phyloP scores from a whole-genome alignment of 2,797 vertebrate genomes.

The Trachops cirrhosus region DNA sequence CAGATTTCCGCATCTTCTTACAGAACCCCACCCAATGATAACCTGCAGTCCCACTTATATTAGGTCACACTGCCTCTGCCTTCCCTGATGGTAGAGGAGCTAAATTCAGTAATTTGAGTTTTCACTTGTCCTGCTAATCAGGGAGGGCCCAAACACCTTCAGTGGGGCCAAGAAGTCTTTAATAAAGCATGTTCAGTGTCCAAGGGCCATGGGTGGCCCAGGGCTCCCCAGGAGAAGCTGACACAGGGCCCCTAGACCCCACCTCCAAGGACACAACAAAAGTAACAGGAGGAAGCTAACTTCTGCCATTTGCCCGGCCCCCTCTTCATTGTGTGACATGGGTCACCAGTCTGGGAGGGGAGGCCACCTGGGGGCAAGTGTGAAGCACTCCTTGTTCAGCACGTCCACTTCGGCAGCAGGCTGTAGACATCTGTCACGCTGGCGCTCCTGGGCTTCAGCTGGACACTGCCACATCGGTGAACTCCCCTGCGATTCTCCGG shows the following conservation, averaged over 20 bases:
- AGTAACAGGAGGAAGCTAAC: not conserved
- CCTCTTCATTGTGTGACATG: not conserved
- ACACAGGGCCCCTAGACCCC: not conserved
- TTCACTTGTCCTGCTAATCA: not conserved
- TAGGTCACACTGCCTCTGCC: not conserved
- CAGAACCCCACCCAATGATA: not conserved
- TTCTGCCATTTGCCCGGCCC: not conserved
- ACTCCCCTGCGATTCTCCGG: not conserved
- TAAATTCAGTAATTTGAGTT: not conserved
- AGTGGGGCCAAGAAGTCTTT: not conserved
- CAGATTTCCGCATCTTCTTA: not conserved
- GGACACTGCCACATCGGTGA: not conserved
- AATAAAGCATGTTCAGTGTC: not conserved
- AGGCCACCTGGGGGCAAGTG: not conserved
- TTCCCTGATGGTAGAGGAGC: not conserved
- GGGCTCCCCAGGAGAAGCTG: not conserved
- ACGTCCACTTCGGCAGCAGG: not conserved
- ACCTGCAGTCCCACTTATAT: not conserved
- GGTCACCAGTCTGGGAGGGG: not conserved
- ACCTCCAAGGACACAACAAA: not conserved
- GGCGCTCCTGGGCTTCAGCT: not conserved
- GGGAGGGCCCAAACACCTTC: not conserved
- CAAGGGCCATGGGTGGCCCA: not conserved
- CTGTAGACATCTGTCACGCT: not conserved
- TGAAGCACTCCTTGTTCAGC: not conserved